These are phyloP conservation scores for Mythimna albipuncta DNA, from an alignment of 2,888 invertebrate species.

Conservation along the genomic window DNA sequence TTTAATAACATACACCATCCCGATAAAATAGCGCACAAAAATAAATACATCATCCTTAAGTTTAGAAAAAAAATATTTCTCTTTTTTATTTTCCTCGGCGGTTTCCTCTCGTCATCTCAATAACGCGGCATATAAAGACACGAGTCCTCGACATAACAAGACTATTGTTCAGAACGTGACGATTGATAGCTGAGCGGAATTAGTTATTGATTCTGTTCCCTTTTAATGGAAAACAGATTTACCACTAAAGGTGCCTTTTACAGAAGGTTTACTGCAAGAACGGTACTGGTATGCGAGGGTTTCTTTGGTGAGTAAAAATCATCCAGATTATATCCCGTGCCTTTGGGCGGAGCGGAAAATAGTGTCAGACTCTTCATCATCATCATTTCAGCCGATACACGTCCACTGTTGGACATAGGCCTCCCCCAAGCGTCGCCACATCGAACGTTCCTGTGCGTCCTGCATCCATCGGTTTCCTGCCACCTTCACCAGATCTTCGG, in stretches of 20 bases:
- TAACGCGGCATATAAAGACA: slow-evolving; percentile 9
- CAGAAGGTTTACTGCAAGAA: slow-evolving; percentile 13
- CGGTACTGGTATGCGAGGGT: no score
- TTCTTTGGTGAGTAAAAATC: no score
- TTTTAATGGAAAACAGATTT: slow-evolving; percentile 28
- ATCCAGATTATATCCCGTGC: no score
- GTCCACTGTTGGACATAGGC: no score
- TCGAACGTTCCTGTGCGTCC: no score
- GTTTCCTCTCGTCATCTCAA: neutral
- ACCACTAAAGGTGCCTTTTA: neutral
- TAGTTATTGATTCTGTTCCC: slow-evolving; percentile 51
- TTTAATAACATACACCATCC: neutral
- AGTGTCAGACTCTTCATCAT: no score
- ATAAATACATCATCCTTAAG: neutral
- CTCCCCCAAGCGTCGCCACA: no score
- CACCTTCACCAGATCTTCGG: no score
- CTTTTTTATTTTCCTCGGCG: neutral
- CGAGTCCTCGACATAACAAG: slow-evolving; percentile 3
- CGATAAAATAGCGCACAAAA: neutral
- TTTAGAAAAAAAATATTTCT: neutral
- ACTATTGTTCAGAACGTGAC: slow-evolving; percentile 56
- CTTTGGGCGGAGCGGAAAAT: no score
- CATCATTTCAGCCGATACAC: no score
- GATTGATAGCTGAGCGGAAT: slow-evolving; percentile 48
- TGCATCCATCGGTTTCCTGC: no score